These are phyloP conservation scores for Drosophila erecta DNA, from an alignment of 1,140 invertebrate genomes.

Conservation along the genomic window DNA sequence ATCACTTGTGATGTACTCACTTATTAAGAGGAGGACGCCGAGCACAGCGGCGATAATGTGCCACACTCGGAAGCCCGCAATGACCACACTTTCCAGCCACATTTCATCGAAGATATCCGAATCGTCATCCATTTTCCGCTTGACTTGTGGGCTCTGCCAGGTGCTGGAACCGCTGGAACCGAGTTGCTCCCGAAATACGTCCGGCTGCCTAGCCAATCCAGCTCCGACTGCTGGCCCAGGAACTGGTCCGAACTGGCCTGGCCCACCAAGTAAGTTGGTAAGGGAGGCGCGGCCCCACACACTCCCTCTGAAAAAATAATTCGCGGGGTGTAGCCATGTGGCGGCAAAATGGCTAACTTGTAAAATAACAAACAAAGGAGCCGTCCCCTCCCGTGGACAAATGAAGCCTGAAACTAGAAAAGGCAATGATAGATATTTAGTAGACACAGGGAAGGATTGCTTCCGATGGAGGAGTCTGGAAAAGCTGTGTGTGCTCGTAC, in stretches of 20 bases:
- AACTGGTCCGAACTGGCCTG: slow-evolving; percentile 23
- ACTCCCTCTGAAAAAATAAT: slow-evolving; percentile 27
- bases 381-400: slow-evolving; percentile 8
- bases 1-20: slow-evolving; percentile 28
- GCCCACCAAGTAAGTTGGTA: slow-evolving; percentile 27
- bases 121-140: slow-evolving; percentile 61
- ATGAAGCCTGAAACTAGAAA: slow-evolving; percentile 30
- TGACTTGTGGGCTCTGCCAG: slow-evolving; percentile 22
- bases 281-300: slow-evolving; percentile 31
- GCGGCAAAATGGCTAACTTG: slow-evolving; percentile 40
- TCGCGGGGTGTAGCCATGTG: slow-evolving; percentile 31
- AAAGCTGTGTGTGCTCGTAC: too few relatives aligned
- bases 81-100: slow-evolving; percentile 86
- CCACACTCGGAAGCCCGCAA: slow-evolving; percentile 87
- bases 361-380: slow-evolving; percentile 55
- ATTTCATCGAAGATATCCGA: slow-evolving; percentile 83
- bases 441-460: slow-evolving; percentile 9
- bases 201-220: slow-evolving; percentile 53
- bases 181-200: slow-evolving; percentile 46
- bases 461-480: neutral
- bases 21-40: slow-evolving; percentile 85
- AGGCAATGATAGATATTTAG: slow-evolving; percentile 52
- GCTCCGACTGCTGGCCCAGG: slow-evolving; percentile 45
- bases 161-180: slow-evolving; percentile 1
- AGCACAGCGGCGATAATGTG: slow-evolving; percentile 87